Evolutionary conservation across 2,797 vertebrate genomes (phyloP).

Genomic region (Cercopithecus mitis): DNA sequence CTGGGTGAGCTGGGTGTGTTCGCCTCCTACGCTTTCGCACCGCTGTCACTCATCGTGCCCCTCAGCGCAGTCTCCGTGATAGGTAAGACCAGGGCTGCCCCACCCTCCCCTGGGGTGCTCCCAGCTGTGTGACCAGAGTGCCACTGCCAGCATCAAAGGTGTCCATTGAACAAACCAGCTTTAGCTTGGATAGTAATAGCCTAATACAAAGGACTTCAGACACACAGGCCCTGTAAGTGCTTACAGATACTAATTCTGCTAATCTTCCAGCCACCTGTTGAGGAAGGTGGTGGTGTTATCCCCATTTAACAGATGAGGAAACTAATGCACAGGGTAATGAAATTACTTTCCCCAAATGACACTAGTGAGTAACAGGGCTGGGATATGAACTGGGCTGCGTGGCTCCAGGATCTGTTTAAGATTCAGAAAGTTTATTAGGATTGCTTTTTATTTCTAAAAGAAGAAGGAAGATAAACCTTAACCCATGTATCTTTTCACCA

Average conservation of each 20-base stretch:
- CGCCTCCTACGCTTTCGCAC: constrained; percentile 94
- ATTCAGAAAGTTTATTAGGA: neutral
- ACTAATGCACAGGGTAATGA: neutral
- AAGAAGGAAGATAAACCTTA: neutral
- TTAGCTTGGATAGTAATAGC: neutral
- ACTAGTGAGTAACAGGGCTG: neutral
- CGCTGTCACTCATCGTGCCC: constrained; percentile 92
- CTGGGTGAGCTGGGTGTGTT: constrained; percentile 94
- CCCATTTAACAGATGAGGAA: constrained; percentile 23
- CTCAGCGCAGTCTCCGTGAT: constrained; percentile 94
- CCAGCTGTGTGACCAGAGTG: rapidly evolving
- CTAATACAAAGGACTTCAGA: neutral
- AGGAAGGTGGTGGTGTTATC: neutral
- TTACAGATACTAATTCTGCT: neutral
- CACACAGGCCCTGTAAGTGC: neutral
- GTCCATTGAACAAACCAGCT: neutral
- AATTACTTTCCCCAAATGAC: neutral
- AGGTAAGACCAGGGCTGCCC: constrained; percentile 82
- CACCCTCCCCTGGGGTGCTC: rapidly evolving
- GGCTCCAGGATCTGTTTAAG: neutral
- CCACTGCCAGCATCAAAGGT: neutral
- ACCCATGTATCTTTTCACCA: rapidly evolving
- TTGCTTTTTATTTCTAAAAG: constrained; percentile 2
- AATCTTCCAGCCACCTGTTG: neutral
- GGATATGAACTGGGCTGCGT: neutral